Conservation (phyloP, 2,888 invertebrate species). For the Pammene fasciana region DNA sequence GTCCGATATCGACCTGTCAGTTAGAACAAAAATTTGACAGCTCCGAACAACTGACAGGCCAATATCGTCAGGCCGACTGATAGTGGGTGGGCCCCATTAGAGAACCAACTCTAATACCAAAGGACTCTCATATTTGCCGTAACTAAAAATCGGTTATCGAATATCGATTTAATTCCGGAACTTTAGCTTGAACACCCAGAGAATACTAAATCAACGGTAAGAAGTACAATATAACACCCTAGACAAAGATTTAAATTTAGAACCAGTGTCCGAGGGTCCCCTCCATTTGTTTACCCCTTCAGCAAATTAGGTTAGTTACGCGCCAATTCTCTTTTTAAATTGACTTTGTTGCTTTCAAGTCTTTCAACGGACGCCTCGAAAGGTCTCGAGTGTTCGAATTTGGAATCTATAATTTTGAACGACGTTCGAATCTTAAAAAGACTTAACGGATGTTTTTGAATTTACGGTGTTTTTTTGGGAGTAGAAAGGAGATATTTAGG, state of each 20-base stretch:
- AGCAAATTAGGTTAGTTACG: conserved; percentile 70
- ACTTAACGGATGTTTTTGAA: neutral
- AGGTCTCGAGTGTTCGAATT: conserved; percentile 37
- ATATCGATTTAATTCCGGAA: too few species aligned
- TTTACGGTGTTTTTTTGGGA: neutral
- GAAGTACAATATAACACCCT: conserved; percentile 23
- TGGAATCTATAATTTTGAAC: conserved; percentile 33
- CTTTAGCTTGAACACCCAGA: neutral
- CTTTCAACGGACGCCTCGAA: conserved; percentile 46
- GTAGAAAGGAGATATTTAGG: neutral
- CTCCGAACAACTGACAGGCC: too few species aligned
- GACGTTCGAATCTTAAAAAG: conserved; percentile 13
- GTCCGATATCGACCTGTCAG: too few species aligned
- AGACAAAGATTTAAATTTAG: conserved; percentile 35
- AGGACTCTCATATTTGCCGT: too few species aligned
- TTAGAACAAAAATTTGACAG: too few species aligned
- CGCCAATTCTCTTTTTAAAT: conserved; percentile 50
- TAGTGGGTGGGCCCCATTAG: too few species aligned
- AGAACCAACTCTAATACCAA: too few species aligned
- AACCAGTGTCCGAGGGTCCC: conserved; percentile 45
- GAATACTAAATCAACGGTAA: neutral
- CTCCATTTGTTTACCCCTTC: conserved; percentile 66
- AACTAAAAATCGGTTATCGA: too few species aligned
- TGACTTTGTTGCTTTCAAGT: conserved; percentile 48
- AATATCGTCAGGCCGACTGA: too few species aligned